These are phyloP conservation scores for Darevskia nairensis DNA, from an alignment of 2,797 vertebrate species.

Conservation along the genomic window DNA sequence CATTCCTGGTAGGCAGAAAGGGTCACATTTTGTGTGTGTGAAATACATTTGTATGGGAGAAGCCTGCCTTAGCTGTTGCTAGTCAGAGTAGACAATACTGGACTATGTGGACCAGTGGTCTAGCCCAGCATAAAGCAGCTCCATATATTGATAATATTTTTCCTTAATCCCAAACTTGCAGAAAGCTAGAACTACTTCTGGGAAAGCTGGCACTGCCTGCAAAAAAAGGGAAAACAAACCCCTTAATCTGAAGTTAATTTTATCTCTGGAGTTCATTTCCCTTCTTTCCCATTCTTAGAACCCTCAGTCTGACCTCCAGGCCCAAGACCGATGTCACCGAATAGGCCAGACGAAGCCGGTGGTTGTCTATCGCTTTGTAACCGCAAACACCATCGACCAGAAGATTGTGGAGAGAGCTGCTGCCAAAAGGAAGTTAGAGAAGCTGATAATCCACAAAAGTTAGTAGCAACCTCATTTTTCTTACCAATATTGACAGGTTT, in stretches of 20 bases:
- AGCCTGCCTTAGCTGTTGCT: background rate
- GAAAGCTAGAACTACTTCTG: too few species aligned
- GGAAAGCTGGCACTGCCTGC: background rate
- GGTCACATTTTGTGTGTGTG: background rate
- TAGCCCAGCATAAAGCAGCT: background rate
- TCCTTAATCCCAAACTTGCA: background rate
- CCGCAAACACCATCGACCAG: constrained; percentile 95
- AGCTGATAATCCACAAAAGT: constrained; percentile 98
- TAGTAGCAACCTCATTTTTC: constrained; percentile 49
- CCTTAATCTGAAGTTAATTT: background rate
- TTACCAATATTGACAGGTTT: background rate
- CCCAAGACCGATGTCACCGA: constrained; percentile 97
- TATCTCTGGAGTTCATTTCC: constrained; percentile 6
- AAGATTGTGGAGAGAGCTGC: constrained; percentile 95
- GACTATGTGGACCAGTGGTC: background rate
- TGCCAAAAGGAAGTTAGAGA: constrained; percentile 96
- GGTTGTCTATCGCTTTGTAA: constrained; percentile 95
- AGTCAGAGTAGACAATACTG: background rate
- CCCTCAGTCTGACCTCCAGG: constrained; percentile 96
- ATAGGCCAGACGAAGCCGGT: constrained; percentile 97
- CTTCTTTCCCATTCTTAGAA: constrained; percentile 80
- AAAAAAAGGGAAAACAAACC: background rate
- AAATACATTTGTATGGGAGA: background rate
- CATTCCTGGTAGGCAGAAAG: background rate
- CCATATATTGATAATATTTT: background rate